These are phyloP conservation scores for Drosophila ogumai DNA, from an alignment of 1,140 invertebrate genomes.

Conservation along the genomic window DNA sequence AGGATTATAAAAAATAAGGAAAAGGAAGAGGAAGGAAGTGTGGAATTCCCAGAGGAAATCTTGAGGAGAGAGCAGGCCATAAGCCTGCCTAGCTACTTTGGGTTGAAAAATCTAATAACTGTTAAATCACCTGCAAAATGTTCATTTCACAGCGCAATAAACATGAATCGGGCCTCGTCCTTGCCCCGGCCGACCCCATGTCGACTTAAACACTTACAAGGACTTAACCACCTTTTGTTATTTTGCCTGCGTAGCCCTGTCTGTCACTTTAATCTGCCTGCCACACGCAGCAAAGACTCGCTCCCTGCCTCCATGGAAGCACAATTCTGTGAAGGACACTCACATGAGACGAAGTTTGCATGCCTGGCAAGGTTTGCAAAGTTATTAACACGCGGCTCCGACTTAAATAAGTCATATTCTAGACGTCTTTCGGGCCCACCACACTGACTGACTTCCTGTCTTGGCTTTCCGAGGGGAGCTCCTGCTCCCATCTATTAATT, in stretches of 20 bases:
- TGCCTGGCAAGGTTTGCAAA: conserved; percentile 61
- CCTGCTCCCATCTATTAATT: conserved; percentile 36
- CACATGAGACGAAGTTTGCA: conserved; percentile 50
- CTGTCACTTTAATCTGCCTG: conserved; percentile 79
- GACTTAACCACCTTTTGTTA: conserved; percentile 79
- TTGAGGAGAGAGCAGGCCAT: neutral
- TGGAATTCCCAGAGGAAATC: conserved; percentile 40
- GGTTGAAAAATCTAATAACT: conserved; percentile 76
- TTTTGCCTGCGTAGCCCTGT: conserved; percentile 70
- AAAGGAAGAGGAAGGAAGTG: neutral
- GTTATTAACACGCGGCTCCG: conserved; percentile 74
- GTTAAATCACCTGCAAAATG: conserved; percentile 83
- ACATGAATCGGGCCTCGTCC: conserved; percentile 51
- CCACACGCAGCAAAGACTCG: conserved; percentile 53
- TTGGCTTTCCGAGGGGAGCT: neutral
- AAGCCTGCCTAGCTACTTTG: conserved; percentile 36
- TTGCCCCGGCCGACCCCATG: conserved; percentile 47
- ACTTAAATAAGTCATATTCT: conserved; percentile 71
- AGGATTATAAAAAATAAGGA: conserved; percentile 38
- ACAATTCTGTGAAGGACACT: conserved; percentile 64
- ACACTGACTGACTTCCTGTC: conserved; percentile 46
- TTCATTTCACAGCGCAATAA: conserved; percentile 81
- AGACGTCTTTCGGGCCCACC: conserved; percentile 41
- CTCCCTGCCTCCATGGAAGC: conserved; percentile 11
- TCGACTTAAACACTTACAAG: conserved; percentile 83